Conservation (phyloP, 2,888 invertebrate species). For the Leptinotarsa juncta region DNA sequence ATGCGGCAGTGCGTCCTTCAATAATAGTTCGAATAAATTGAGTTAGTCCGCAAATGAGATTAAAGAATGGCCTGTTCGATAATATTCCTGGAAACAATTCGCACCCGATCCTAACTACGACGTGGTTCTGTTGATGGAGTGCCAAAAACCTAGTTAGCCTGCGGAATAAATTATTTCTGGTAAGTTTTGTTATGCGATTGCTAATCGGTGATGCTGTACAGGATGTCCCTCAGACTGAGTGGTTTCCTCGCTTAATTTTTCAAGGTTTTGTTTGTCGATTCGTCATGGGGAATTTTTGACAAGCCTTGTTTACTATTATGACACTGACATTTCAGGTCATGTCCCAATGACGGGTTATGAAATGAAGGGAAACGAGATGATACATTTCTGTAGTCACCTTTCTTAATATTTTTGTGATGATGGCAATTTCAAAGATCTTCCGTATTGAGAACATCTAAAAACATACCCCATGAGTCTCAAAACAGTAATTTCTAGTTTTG, state of each 20-base stretch:
- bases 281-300: neutral
- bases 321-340: no score
- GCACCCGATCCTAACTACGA: neutral
- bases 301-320: neutral
- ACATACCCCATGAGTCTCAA: no score
- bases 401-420: no score
- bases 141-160: constrained; percentile 23
- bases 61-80: constrained; percentile 1
- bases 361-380: no score
- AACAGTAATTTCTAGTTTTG: no score
- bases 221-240: neutral
- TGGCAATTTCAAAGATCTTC: no score
- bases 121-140: constrained; percentile 18
- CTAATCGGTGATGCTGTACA: neutral
- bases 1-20: constrained; percentile 6
- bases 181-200: constrained; percentile 7
- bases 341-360: no score
- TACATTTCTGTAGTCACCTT: no score
- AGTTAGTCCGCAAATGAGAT: constrained; percentile 15
- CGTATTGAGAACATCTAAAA: no score
- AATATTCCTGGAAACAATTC: constrained; percentile 1
- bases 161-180: constrained; percentile 14
- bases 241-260: no score
- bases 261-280: neutral
- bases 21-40: neutral